phyloP scores from a whole-genome alignment of 2,888 invertebrate genomes.

The Ectemnius continuus region DNA sequence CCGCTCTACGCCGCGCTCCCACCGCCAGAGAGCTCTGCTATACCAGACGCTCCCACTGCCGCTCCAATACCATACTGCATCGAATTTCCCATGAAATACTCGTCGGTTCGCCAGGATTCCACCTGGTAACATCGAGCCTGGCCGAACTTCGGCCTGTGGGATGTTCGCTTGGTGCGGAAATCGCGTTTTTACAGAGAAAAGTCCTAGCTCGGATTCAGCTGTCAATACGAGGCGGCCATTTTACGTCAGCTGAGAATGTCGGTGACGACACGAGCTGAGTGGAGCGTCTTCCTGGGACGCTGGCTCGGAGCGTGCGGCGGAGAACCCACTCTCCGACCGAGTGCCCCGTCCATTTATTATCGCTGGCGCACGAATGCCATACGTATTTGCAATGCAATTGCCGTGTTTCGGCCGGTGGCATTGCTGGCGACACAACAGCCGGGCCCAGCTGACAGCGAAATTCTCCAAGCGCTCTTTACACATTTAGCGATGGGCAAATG shows the following conservation, averaged over 20 bases:
- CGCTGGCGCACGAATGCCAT: too few relatives aligned
- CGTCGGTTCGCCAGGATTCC: background rate
- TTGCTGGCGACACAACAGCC: too few relatives aligned
- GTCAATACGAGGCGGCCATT: conserved; percentile 61
- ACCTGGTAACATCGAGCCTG: background rate
- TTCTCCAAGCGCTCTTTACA: too few relatives aligned
- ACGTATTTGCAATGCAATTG: too few relatives aligned
- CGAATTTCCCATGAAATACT: conserved; percentile 48
- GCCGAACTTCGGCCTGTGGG: background rate
- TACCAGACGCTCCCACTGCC: conserved; percentile 39
- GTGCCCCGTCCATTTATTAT: too few relatives aligned
- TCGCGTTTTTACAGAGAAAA: conserved; percentile 47
- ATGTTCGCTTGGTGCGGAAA: background rate
- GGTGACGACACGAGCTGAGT: conserved; percentile 62
- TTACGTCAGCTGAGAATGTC: conserved; percentile 63
- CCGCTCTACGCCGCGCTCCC: conserved; percentile 20
- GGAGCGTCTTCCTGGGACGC: conserved; percentile 45
- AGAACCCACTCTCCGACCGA: conserved; percentile 22
- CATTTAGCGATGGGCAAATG: too few relatives aligned
- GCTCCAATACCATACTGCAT: conserved; percentile 46
- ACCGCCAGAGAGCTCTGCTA: conserved; percentile 36
- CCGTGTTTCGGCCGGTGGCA: too few relatives aligned
- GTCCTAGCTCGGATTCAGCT: conserved; percentile 50
- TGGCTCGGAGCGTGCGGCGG: conserved; percentile 33
- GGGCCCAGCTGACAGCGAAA: too few relatives aligned